Evolutionary conservation across 1,140 invertebrate species (phyloP), one percentile per base, ranked within the genome.

Genomic region (Papilio glaucus): DNA sequence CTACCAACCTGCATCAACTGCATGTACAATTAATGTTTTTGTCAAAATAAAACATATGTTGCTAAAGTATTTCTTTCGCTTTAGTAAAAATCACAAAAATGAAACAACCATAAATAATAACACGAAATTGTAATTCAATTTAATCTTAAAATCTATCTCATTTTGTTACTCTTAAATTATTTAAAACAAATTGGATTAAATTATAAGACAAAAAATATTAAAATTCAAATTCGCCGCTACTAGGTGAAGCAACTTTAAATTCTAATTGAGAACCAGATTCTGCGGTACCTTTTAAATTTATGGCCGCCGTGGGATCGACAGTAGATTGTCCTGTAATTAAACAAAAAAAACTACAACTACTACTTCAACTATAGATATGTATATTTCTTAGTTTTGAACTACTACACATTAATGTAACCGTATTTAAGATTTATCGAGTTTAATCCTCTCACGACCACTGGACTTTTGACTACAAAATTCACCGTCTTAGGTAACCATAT

Each of bases 141-240:
- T 42, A 26, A 24, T 24, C 9, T 26, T 24, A 24, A 57, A 57
- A 4, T 57, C 4, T 10, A 12, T 12, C 2, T 24, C 8, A 24
- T 53, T 57, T 57, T 57, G 12, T 57, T 57, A 4, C 24, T 4
- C 3, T 26, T 57, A 57, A 57, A 13, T 24, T 21, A 5, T 57
- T 26, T 12, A 12, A 57, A 57, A 67, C n/a, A 42, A 68, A 63
- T 57, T 29, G n/a, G 61, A 53, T 63, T 10, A 61, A 62, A 57
- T 68, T 41, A n/a, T 33, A 74, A 42, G 60, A 49, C 7, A 21
- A 67, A 37, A 42, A 57, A 72, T 45, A 74, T 75, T 83, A 82
- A 76, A 84, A 88, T 63, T 86, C 85, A 79, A 88, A 88, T 71
- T 85, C 83, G 49, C 84, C 85, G 71, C 86, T 86, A 38, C 70